Conservation (phyloP, 2,113 vertebrate species). For the Bubalus kerabau region DNA sequence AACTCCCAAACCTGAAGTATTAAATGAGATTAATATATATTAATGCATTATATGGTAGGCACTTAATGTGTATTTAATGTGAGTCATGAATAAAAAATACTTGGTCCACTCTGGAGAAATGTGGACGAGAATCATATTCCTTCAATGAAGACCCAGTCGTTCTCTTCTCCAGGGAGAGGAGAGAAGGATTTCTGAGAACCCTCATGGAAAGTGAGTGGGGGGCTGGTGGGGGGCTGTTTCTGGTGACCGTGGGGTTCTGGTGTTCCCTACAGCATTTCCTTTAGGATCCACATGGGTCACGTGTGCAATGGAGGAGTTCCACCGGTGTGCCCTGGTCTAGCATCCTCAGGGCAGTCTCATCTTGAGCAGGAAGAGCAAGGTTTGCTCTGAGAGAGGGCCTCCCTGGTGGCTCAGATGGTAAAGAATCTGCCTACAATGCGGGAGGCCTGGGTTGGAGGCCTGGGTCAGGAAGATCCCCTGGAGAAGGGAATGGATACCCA, state of each 20-base stretch:
- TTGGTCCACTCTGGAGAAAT: neutral
- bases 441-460: neutral
- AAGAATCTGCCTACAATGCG: neutral
- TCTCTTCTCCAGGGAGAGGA: neutral
- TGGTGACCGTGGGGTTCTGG: rapidly evolving
- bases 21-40: constrained; percentile 46
- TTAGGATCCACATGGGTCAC: neutral
- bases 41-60: neutral
- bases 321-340: neutral
- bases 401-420: neutral
- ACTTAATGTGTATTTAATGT: constrained; percentile 51
- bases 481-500: neutral
- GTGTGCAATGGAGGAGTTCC: neutral
- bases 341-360: rapidly evolving
- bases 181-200: neutral
- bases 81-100: constrained; percentile 42
- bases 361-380: neutral
- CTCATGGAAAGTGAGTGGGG: rapidly evolving
- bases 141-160: neutral
- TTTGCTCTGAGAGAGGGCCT: neutral
- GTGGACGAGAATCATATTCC: neutral
- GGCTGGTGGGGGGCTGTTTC: rapidly evolving
- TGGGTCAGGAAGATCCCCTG: neutral
- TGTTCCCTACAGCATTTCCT: neutral
- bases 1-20: neutral